A percentile compares a stretch with the other conserved stretches of the same genome.
These are phyloP conservation scores for Eospalax fontanierii DNA, from an alignment of 2,797 vertebrate genomes.

Conservation along the genomic window DNA sequence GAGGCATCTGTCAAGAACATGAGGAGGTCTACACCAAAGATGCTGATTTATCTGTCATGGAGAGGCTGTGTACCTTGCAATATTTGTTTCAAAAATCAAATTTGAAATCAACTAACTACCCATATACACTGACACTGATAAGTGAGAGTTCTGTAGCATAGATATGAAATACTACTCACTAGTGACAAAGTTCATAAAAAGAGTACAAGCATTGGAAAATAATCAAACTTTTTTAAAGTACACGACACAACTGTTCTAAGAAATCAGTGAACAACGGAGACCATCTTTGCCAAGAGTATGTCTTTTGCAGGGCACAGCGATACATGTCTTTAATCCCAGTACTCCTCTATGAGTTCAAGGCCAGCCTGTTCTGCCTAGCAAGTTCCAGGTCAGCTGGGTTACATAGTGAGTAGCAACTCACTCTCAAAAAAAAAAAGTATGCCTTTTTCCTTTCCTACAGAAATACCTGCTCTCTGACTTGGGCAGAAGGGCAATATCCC, in stretches of 20 bases:
- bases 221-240: constrained; percentile 1
- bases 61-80: background rate
- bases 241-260: background rate
- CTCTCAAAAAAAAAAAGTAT: too few species aligned
- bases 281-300: background rate
- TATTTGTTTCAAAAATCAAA: constrained; percentile 58
- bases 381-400: too few species aligned
- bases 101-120: constrained; percentile 6
- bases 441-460: background rate
- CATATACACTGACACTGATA: background rate
- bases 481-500: background rate
- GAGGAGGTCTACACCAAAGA: background rate
- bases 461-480: background rate
- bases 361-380: too few species aligned
- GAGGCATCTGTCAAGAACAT: background rate
- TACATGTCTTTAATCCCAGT: too few species aligned
- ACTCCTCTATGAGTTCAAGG: too few species aligned
- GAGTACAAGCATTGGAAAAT: background rate
- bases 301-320: background rate
- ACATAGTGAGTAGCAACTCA: too few species aligned
- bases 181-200: background rate
- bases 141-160: background rate
- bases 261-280: background rate
- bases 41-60: background rate
- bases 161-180: background rate